A percentile compares a stretch with the other conserved stretches of the same genome.
Evolutionary conservation across 1,140 invertebrate genomes (phyloP).

Genomic region (Pissodes strobi): DNA sequence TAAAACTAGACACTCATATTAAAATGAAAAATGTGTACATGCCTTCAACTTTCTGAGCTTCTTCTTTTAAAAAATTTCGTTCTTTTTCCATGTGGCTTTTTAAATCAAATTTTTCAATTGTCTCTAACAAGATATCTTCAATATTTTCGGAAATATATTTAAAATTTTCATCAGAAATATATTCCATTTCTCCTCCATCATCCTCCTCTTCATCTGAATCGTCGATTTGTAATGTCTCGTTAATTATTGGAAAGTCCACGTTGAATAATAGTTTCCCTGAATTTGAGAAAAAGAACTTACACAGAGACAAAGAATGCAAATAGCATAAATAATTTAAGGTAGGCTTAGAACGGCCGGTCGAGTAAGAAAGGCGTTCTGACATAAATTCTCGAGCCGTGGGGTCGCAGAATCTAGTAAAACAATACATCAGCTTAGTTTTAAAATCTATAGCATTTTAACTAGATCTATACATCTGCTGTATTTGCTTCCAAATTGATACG

Average conservation of each 20-base stretch:
- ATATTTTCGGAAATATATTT: conserved; percentile 58
- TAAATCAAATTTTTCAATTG: conserved; percentile 57
- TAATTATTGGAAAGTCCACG: conserved; percentile 57
- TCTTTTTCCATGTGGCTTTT: conserved; percentile 55
- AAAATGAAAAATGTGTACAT: background rate
- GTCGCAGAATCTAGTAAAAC: no score
- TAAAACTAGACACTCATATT: background rate
- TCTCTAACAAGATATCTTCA: conserved; percentile 55
- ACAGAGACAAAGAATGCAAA: no score
- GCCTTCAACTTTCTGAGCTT: conserved; percentile 33
- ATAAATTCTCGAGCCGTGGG: no score
- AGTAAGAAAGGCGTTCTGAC: no score
- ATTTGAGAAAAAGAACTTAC: no score
- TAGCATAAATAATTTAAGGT: no score
- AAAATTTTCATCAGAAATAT: conserved; percentile 49
- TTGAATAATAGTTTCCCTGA: conserved; percentile 55
- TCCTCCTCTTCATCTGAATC: conserved; percentile 61
- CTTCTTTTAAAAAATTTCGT: conserved; percentile 36
- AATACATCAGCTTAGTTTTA: no score
- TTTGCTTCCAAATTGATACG: no score
- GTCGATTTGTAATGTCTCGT: conserved; percentile 62
- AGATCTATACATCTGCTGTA: no score
- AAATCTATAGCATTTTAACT: no score
- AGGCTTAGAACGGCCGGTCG: no score
- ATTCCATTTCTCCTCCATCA: conserved; percentile 45